Conservation (phyloP, 2,797 vertebrate genomes). For the Etheostoma nigrum region DNA sequence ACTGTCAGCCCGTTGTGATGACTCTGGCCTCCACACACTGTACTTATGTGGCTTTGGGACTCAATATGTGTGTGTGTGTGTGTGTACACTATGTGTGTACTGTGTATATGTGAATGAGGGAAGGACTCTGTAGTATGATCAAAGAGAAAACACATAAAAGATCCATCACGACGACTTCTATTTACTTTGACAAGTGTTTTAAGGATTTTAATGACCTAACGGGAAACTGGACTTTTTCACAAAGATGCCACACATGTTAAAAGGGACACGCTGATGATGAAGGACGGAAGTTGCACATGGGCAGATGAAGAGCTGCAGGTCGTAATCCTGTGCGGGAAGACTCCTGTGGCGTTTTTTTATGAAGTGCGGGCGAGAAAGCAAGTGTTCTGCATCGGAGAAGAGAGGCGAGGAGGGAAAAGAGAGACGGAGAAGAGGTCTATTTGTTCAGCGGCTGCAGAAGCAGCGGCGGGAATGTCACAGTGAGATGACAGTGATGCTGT, state of each 20-base stretch:
- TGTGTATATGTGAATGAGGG: constrained; percentile 30
- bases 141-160: constrained; percentile 56
- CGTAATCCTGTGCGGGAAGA: constrained; percentile 26
- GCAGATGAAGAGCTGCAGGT: constrained; percentile 32
- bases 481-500: constrained; percentile 25
- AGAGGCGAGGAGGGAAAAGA: constrained; percentile 12
- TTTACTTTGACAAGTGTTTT: not conserved
- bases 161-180: constrained; percentile 14
- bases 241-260: constrained; percentile 12
- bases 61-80: constrained; percentile 21
- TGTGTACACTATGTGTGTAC: constrained; percentile 23
- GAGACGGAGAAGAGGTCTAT: constrained; percentile 15
- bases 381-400: constrained; percentile 16
- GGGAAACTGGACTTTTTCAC: constrained; percentile 37
- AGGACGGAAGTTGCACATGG: constrained; percentile 8
- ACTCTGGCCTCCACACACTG: constrained; percentile 55
- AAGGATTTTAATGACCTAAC: constrained; percentile 40
- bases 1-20: constrained; percentile 72
- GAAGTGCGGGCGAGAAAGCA: constrained; percentile 47
- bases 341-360: constrained; percentile 28
- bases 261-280: constrained; percentile 22
- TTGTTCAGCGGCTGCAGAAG: constrained; percentile 53
- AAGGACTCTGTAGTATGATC: constrained; percentile 35
- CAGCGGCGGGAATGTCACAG: constrained; percentile 35
- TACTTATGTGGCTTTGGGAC: constrained; percentile 70